phyloP scores from a whole-genome alignment of 2,113 vertebrate genomes.

The Cyanoramphus novaezelandiae region DNA sequence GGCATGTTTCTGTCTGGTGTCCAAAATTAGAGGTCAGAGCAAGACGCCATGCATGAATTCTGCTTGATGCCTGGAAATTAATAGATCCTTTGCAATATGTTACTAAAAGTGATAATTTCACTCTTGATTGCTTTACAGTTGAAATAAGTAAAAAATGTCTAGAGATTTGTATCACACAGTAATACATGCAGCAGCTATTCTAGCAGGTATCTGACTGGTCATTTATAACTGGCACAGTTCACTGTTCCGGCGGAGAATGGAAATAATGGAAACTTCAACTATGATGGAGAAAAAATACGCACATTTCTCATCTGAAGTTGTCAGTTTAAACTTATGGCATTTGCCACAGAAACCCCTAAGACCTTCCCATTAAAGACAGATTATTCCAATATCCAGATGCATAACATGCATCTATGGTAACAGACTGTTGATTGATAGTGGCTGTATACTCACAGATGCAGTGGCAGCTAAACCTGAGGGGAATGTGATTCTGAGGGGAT shows the following conservation, averaged over 20 bases:
- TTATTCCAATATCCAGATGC: background rate
- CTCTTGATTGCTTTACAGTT: slow-evolving; percentile 39
- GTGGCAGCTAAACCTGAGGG: background rate
- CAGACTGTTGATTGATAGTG: background rate
- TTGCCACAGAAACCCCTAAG: slow-evolving; percentile 16
- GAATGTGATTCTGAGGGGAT: background rate
- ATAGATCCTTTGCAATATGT: background rate
- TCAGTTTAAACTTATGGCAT: slow-evolving; percentile 29
- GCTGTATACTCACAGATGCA: background rate
- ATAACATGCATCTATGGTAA: background rate
- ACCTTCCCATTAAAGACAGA: slow-evolving; percentile 1
- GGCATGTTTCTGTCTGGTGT: background rate
- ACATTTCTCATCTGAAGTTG: slow-evolving; percentile 36
- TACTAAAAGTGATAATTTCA: slow-evolving; percentile 35
- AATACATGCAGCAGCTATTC: background rate
- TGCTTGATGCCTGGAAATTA: slow-evolving; percentile 7
- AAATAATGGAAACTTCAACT: slow-evolving; percentile 39
- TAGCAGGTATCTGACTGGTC: slow-evolving; percentile 7
- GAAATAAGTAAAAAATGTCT: slow-evolving; percentile 6
- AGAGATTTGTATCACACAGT: background rate
- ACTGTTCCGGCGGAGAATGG: slow-evolving; percentile 40
- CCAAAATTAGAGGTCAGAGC: background rate
- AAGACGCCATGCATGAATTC: background rate
- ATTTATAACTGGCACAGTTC: slow-evolving; percentile 47
- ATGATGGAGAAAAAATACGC: slow-evolving; percentile 19